phyloP scores from a whole-genome alignment of 2,113 vertebrate genomes.

The Xenopus laevis region DNA sequence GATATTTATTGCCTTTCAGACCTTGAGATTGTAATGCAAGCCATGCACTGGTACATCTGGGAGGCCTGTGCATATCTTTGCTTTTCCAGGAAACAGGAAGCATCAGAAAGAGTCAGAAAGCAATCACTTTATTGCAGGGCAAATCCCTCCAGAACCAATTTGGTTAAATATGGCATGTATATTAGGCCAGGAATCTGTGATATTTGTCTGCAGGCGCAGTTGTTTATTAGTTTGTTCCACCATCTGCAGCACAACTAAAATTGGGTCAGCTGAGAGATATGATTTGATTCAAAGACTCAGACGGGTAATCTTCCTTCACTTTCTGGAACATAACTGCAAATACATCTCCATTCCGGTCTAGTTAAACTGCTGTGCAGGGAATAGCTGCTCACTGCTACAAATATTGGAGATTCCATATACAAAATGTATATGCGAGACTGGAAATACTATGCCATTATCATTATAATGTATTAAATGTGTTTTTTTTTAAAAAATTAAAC shows the following conservation, averaged over 20 bases:
- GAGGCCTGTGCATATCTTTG: too few species aligned
- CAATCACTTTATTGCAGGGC: too few species aligned
- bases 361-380: not conserved
- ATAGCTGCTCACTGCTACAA: not conserved
- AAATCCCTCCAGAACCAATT: too few species aligned
- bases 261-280: slow-evolving; percentile 27
- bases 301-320: slow-evolving; percentile 9
- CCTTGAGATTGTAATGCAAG: too few species aligned
- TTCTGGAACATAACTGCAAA: slow-evolving; percentile 4
- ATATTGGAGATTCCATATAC: not conserved
- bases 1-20: too few species aligned
- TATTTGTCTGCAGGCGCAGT: not conserved
- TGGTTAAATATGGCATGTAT: not conserved
- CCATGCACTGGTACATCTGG: too few species aligned
- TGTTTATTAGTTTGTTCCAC: slow-evolving; percentile 1
- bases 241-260: slow-evolving; percentile 24
- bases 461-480: too few species aligned
- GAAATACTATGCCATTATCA: too few species aligned
- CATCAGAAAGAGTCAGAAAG: too few species aligned
- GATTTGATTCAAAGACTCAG: slow-evolving; percentile 9
- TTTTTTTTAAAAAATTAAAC: too few species aligned
- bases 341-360: not conserved
- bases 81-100: too few species aligned
- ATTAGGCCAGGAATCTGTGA: not conserved
- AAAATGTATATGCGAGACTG: too few species aligned